Percentiles rank a stretch among this genome's conserved stretches.
Evolutionary conservation across 2,888 invertebrate species (phyloP).

Genomic region (Drosophila heteroneura): DNA sequence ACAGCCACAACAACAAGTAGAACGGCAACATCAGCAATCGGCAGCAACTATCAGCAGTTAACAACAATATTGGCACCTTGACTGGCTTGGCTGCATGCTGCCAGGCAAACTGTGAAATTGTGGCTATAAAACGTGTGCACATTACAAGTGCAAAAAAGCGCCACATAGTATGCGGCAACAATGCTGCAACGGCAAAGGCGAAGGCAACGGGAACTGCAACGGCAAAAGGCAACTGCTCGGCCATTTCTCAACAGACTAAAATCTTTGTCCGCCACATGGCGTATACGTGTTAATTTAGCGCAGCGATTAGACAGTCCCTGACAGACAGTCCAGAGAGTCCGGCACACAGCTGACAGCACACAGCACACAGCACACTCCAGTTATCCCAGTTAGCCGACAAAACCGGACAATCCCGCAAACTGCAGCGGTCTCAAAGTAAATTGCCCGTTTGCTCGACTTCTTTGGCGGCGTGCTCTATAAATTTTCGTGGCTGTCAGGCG

Average conservation of each 20-base stretch:
- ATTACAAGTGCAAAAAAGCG: conserved; percentile 53
- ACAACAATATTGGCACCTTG: conserved; percentile 82
- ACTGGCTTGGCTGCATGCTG: conserved; percentile 48
- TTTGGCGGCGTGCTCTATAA: conserved; percentile 55
- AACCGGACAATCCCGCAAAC: conserved; percentile 16
- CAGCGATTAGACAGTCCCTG: conserved; percentile 68
- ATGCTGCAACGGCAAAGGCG: conserved; percentile 25
- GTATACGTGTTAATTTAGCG: conserved; percentile 76
- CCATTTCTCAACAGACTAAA: conserved; percentile 49
- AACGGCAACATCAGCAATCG: conserved; percentile 43
- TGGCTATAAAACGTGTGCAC: conserved; percentile 78
- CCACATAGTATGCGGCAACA: conserved; percentile 64
- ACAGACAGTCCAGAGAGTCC: conserved; percentile 14
- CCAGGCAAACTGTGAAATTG: conserved; percentile 76
- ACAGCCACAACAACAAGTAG: conserved; percentile 20
- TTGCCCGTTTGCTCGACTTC: conserved; percentile 64
- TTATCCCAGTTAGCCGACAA: conserved; percentile 7
- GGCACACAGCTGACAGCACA: not conserved
- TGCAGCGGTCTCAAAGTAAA: conserved; percentile 50
- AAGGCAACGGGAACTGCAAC: not conserved
- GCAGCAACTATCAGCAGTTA: conserved; percentile 78
- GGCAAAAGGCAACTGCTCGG: conserved; percentile 34
- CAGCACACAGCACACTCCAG: conserved; percentile 3
- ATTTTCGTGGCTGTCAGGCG: conserved; percentile 65
- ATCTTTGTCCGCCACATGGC: conserved; percentile 69